These are phyloP conservation scores for Apotomis capreana DNA, from an alignment of 2,888 invertebrate species.

Conservation along the genomic window DNA sequence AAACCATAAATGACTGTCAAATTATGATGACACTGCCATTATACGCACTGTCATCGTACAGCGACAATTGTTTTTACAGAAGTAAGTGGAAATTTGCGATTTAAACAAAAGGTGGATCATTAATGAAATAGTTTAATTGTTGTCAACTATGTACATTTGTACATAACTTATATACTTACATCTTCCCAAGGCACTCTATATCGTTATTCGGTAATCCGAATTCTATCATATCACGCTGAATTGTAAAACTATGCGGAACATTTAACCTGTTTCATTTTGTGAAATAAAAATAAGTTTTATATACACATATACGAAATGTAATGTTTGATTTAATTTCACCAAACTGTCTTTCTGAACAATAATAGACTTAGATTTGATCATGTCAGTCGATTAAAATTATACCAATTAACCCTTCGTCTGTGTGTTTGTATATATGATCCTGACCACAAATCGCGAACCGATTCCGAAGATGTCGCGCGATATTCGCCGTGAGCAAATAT, in stretches of 20 bases:
- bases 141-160: conserved; percentile 29
- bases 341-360: background rate
- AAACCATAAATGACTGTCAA: too few species aligned
- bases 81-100: background rate
- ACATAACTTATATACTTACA: conserved; percentile 20
- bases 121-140: conserved; percentile 6
- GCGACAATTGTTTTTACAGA: background rate
- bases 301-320: background rate
- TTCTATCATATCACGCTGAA: conserved; percentile 12
- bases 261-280: background rate
- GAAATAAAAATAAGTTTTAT: too few species aligned
- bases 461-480: too few species aligned
- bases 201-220: conserved; percentile 13
- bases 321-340: background rate
- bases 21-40: too few species aligned
- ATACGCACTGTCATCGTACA: background rate
- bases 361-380: too few species aligned
- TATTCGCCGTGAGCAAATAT: too few species aligned
- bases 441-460: too few species aligned
- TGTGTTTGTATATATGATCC: too few species aligned
- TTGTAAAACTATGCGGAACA: conserved; percentile 7
- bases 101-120: background rate
- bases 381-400: too few species aligned
- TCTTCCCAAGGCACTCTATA: conserved; percentile 36
- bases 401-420: too few species aligned